A percentile compares a stretch with the other conserved stretches of the same genome.
Evolutionary conservation across 2,113 vertebrate species (phyloP).

Genomic region (Cyphomyrus plagiostoma): DNA sequence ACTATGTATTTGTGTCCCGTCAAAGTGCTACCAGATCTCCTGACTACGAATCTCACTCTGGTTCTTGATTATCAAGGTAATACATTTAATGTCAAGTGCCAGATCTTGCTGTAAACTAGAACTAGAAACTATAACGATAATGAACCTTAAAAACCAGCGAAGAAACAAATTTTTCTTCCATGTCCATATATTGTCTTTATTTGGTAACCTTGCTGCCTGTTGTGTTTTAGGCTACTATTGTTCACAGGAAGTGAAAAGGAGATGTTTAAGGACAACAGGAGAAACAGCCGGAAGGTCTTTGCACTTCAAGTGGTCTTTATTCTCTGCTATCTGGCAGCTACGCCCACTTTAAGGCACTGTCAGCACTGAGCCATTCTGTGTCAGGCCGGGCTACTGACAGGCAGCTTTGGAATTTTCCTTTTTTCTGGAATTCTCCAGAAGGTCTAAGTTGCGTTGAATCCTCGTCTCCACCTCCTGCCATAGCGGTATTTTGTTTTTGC

Average conservation of each 20-base stretch:
- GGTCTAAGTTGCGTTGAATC: not conserved
- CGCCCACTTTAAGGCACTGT: not conserved
- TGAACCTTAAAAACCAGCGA: not conserved
- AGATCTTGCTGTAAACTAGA: not conserved
- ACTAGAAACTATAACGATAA: not conserved
- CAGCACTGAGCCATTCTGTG: not conserved
- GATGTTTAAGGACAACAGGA: not conserved
- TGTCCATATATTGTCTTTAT: not conserved
- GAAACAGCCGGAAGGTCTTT: not conserved
- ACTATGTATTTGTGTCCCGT: not conserved
- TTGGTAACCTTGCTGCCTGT: not conserved
- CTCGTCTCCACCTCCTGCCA: not conserved
- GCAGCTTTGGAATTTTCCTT: not conserved
- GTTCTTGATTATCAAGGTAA: not conserved
- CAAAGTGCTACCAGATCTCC: not conserved
- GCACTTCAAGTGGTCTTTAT: not conserved
- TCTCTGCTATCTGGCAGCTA: not conserved
- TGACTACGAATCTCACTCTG: not conserved
- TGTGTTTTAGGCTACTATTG: not conserved
- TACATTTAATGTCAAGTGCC: not conserved
- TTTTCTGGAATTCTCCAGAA: not conserved
- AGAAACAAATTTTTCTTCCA: not conserved
- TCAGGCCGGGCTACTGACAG: not conserved
- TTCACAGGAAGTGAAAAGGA: not conserved
- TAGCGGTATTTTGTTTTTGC: not conserved